Conservation (phyloP, 2,888 invertebrate genomes). For the Mythimna vitellina region DNA sequence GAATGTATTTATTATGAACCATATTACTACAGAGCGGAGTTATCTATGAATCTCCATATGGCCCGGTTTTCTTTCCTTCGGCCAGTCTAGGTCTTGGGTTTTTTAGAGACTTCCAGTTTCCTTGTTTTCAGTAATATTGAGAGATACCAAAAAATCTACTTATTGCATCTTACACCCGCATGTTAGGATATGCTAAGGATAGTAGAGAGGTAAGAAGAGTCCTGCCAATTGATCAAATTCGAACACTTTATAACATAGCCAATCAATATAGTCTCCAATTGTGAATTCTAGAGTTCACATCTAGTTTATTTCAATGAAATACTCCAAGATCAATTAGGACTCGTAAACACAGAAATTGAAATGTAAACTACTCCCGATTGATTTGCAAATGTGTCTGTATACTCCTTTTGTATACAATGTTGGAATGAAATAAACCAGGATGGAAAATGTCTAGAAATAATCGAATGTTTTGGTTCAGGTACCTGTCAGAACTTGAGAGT, state of each 20-base stretch:
- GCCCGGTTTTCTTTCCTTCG: neutral
- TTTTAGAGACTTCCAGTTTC: neutral
- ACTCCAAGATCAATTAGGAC: slow-evolving; percentile 61
- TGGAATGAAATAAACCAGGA: slow-evolving; percentile 57
- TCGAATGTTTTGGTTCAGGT: slow-evolving; percentile 26
- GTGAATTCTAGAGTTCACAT: slow-evolving; percentile 25
- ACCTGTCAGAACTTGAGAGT: slow-evolving; percentile 2
- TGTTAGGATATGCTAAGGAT: slow-evolving; percentile 75
- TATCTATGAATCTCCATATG: neutral
- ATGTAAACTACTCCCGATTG: slow-evolving; percentile 61
- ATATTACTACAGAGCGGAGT: too few species aligned
- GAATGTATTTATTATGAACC: neutral
- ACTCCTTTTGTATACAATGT: slow-evolving; percentile 56
- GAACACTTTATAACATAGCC: neutral
- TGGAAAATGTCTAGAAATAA: slow-evolving; percentile 47
- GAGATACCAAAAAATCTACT: slow-evolving; percentile 37
- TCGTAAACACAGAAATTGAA: slow-evolving; percentile 63
- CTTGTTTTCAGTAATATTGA: slow-evolving; percentile 32
- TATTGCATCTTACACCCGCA: slow-evolving; percentile 76
- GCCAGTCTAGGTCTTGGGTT: too few species aligned
- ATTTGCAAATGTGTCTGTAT: slow-evolving; percentile 54
- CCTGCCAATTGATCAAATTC: neutral
- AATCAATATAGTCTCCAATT: slow-evolving; percentile 12
- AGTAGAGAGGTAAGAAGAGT: slow-evolving; percentile 68
- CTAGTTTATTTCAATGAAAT: slow-evolving; percentile 57